These are phyloP conservation scores for Platycercus adscitus DNA, from an alignment of 2,113 vertebrate genomes.

Conservation along the genomic window DNA sequence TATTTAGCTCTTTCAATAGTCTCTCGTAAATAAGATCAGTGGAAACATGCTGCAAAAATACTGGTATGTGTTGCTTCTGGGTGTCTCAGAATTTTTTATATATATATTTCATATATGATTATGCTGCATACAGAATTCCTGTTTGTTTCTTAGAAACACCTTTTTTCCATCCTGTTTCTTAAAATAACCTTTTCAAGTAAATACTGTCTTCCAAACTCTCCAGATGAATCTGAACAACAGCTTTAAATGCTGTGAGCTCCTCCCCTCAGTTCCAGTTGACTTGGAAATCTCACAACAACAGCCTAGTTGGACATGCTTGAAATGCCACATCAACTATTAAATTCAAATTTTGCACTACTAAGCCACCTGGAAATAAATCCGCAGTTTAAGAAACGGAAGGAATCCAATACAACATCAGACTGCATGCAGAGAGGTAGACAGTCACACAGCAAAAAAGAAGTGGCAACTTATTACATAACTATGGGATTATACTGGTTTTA, in stretches of 20 bases:
- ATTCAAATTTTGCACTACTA: not conserved
- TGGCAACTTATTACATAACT: not conserved
- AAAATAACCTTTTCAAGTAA: not conserved
- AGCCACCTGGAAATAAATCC: not conserved
- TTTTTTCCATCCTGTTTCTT: not conserved
- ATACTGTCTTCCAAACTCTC: not conserved
- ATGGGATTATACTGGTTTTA: not conserved
- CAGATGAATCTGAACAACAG: not conserved
- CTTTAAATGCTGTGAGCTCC: not conserved
- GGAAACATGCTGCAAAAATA: conserved; percentile 15
- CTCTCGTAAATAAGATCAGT: not conserved
- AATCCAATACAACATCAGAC: not conserved
- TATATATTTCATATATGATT: not conserved
- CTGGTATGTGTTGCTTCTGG: not conserved
- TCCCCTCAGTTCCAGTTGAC: not conserved
- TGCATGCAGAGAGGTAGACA: not conserved
- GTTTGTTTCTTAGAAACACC: not conserved
- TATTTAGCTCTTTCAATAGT: conserved; percentile 7
- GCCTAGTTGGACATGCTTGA: not conserved
- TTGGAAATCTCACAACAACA: not conserved
- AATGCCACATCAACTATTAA: not conserved
- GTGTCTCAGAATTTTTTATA: not conserved
- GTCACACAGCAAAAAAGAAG: not conserved
- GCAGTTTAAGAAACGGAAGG: not conserved
- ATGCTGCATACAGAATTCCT: not conserved